Base-by-base conservation (phyloP, 2,113 vertebrate species). In the Aegotheles bennettii region DNA sequence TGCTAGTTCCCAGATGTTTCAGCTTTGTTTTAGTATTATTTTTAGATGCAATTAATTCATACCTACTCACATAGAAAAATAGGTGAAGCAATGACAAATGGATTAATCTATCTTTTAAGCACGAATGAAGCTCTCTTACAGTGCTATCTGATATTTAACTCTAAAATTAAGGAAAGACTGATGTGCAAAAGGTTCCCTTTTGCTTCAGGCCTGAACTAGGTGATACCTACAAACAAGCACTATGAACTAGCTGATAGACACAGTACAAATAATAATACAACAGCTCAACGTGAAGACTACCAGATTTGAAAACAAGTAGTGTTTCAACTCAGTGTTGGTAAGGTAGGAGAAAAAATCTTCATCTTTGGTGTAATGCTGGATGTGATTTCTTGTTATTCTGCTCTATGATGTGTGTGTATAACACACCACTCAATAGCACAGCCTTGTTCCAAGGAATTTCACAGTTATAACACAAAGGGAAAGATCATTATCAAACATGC, bases 311-410 rank as follows among this genome's bases (percentile, higher is more conserved):
- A 70, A 48, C 14, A 51, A 87, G 31, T 1, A 24, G n/a, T 11
- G 42, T 35, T 94, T 24, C 56, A 76, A 4, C 23, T 51, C 63
- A 14, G 36, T 40, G 16, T 15, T 45, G 38, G 29, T 2, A 38
- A 6, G 23, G 10, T 4, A 35, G 12, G 18, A 16, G 8, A 4
- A n/a, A 56, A 33, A 57, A 0, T 0, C 13, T 19, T 68, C 10
- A 11, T 54, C 40, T 64, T 33, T 21, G 56, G 16, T 38, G 31
- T 24, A 59, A 91, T 13, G 24, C 21, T 43, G 9, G 47, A 63
- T 3, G 4, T 16, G 10, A 63, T 48, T 68, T 43, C 35, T 47
- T 63, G 35, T 43, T 85, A 59, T 17, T 40, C 28, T 68, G 60
- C 76, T 68, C 35, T 53, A 28, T 7, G 24, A 38, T 26, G 8